These are phyloP conservation scores for Psittacara wagleri DNA, from an alignment of 2,113 vertebrate genomes.

Conservation along the genomic window DNA sequence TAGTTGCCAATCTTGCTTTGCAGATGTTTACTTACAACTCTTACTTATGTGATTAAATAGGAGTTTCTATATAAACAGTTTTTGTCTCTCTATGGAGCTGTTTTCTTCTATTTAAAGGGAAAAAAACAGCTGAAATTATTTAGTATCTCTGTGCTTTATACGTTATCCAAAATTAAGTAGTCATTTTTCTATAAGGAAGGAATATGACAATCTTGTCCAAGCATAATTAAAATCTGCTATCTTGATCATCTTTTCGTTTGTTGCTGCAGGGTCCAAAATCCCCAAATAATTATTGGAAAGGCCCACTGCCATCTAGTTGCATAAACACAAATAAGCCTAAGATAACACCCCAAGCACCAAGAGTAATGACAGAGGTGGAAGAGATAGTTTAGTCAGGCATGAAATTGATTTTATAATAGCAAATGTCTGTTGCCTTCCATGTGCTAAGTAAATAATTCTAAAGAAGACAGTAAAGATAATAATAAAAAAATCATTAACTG, in stretches of 20 bases:
- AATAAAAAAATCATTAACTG: conserved; percentile 90
- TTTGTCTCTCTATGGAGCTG: not conserved
- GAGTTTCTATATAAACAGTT: conserved; percentile 11
- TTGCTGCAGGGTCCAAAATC: conserved; percentile 67
- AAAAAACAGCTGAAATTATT: not conserved
- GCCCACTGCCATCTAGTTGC: conserved; percentile 70
- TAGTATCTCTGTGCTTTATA: not conserved
- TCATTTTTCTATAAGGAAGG: not conserved
- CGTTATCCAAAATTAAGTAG: not conserved
- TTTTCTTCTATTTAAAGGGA: not conserved
- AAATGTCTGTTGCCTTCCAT: conserved; percentile 90
- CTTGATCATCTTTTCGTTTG: conserved; percentile 46
- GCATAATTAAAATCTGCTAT: conserved; percentile 37
- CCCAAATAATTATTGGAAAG: conserved; percentile 72
- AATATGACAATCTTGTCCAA: not conserved
- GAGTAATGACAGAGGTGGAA: conserved; percentile 81
- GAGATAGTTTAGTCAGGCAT: conserved; percentile 89
- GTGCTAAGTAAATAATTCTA: conserved; percentile 96
- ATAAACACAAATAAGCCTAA: conserved; percentile 77
- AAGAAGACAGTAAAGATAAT: conserved; percentile 88
- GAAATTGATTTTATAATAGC: conserved; percentile 99
- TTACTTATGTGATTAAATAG: not conserved
- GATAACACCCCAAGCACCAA: conserved; percentile 76
- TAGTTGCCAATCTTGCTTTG: not conserved
- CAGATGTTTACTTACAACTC: not conserved